Conservation (phyloP, 2,797 vertebrate genomes). For the Babyrousa celebensis region DNA sequence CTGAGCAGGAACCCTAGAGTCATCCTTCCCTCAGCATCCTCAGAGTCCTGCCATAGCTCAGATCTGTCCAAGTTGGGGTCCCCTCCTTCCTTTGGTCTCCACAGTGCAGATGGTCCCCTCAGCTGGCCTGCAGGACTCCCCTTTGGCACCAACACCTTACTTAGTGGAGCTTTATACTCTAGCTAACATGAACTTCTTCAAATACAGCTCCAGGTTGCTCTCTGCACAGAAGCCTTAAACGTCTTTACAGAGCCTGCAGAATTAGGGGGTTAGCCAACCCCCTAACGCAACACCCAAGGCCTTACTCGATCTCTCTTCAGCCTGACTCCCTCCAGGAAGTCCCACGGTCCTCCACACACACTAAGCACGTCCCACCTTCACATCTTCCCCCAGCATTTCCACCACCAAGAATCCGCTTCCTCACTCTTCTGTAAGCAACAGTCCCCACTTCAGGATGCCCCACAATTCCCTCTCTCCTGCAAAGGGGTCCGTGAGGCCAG, state of each 20-base stretch:
- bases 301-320: not conserved
- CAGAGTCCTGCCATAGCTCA: fast-evolving
- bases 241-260: not conserved
- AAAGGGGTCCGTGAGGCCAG: not conserved
- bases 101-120: not conserved
- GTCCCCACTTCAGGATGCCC: not conserved
- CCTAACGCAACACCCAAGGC: not conserved
- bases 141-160: fast-evolving
- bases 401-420: not conserved
- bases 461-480: not conserved
- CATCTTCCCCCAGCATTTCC: fast-evolving
- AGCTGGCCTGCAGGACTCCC: fast-evolving
- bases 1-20: fast-evolving
- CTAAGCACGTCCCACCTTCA: fast-evolving
- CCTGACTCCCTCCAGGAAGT: not conserved
- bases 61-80: not conserved
- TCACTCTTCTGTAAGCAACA: fast-evolving
- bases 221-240: not conserved
- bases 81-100: not conserved
- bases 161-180: fast-evolving
- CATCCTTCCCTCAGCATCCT: not conserved
- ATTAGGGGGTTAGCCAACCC: not conserved
- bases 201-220: not conserved
- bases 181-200: not conserved
- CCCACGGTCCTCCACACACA: fast-evolving